phyloP scores from a whole-genome alignment of 2,113 vertebrate genomes.

The Syrmaticus mikado region DNA sequence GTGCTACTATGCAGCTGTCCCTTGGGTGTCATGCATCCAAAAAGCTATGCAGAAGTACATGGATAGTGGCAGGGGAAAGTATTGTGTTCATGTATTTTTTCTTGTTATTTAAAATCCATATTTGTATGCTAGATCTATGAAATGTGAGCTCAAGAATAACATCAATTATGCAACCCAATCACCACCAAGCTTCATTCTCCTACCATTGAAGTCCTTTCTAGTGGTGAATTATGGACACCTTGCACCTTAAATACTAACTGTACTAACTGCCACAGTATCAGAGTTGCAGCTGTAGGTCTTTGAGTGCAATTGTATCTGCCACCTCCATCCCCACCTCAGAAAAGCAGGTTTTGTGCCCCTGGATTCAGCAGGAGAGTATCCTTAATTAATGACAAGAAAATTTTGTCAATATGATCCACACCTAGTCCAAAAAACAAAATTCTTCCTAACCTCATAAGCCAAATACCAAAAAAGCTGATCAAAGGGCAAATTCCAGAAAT shows the following conservation, averaged over 20 bases:
- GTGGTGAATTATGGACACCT: background rate
- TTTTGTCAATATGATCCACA: background rate
- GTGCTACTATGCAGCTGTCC: background rate
- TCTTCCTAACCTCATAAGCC: background rate
- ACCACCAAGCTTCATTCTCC: background rate
- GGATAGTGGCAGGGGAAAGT: background rate
- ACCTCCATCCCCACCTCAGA: background rate
- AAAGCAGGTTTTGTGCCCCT: background rate
- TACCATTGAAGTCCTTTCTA: background rate
- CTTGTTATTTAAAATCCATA: background rate
- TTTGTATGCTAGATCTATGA: background rate
- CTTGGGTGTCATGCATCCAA: background rate
- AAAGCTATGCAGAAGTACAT: background rate
- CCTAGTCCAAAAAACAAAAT: background rate
- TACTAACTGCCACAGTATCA: background rate
- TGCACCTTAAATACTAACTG: background rate
- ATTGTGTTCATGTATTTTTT: background rate
- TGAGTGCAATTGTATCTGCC: background rate
- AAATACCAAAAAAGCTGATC: background rate
- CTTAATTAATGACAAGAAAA: background rate
- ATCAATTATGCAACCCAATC: background rate
- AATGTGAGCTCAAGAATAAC: background rate
- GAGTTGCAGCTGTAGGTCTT: background rate
- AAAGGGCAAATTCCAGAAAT: background rate
- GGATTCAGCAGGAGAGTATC: background rate